These are phyloP conservation scores for Scaptomyza montana DNA, from an alignment of 1,140 invertebrate species.

Conservation along the genomic window DNA sequence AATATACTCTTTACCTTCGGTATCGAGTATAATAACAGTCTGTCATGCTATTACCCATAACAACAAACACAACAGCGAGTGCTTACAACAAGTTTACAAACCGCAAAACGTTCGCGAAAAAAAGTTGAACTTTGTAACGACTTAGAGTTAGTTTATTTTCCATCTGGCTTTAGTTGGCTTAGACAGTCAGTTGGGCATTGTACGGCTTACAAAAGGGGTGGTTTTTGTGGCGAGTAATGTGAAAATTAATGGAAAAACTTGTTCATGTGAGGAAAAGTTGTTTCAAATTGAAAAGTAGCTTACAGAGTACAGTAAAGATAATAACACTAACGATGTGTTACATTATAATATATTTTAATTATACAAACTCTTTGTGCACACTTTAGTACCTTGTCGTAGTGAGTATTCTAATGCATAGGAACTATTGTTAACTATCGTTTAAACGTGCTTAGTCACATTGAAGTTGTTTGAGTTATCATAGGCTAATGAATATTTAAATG, in stretches of 20 bases:
- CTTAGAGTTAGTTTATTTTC: conserved; percentile 27
- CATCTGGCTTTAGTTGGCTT: conserved; percentile 6
- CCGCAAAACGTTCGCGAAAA: conserved; percentile 37
- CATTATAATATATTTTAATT: neutral
- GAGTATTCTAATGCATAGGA: neutral
- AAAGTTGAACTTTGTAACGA: conserved; percentile 40
- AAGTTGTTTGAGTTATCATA: neutral
- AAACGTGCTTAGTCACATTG: conserved; percentile 17
- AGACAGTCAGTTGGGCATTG: conserved; percentile 13
- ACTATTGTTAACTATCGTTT: conserved; percentile 1
- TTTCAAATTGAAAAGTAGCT: conserved; percentile 17
- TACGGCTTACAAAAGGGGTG: neutral
- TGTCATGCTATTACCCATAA: neutral
- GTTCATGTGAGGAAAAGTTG: neutral
- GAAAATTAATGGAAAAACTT: neutral
- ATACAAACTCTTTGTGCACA: conserved; percentile 6
- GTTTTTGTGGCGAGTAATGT: neutral
- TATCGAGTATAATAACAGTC: too few species aligned
- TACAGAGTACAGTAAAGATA: neutral
- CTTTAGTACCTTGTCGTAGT: neutral
- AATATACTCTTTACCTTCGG: too few species aligned
- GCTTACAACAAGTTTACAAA: conserved; percentile 31
- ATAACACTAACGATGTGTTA: conserved; percentile 11
- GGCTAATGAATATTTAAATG: conserved; percentile 3
- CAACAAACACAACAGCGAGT: conserved; percentile 6